Percentiles rank a stretch among this genome's conserved stretches.
These are phyloP conservation scores for Danio kyathit DNA, from an alignment of 2,797 vertebrate genomes.

Conservation along the genomic window DNA sequence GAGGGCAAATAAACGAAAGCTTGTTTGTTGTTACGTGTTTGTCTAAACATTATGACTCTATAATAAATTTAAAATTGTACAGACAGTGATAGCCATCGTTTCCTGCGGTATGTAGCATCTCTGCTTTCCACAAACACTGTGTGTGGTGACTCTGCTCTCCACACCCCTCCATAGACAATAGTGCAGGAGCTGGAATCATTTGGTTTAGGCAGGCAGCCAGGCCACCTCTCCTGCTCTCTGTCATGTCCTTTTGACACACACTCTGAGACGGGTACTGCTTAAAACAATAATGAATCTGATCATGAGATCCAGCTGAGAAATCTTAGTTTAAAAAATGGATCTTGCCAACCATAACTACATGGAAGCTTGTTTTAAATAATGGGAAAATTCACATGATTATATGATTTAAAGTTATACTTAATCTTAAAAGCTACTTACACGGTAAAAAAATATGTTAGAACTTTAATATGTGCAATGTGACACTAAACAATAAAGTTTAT, in stretches of 20 bases:
- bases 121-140: slow-evolving; percentile 13
- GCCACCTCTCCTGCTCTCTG: slow-evolving; percentile 67
- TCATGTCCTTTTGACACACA: not conserved
- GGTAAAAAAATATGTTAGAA: not conserved
- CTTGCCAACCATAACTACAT: too few relatives aligned
- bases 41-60: not conserved
- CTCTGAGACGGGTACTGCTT: slow-evolving; percentile 6
- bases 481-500: not conserved
- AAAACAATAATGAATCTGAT: not conserved
- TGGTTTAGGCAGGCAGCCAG: slow-evolving; percentile 74
- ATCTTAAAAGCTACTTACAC: not conserved
- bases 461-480: not conserved
- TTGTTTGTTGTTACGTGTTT: not conserved
- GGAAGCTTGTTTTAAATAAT: too few relatives aligned
- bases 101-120: slow-evolving; percentile 9
- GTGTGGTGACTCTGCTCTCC: slow-evolving; percentile 77
- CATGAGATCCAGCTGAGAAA: not conserved
- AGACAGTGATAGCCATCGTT: slow-evolving; percentile 38
- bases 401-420: not conserved
- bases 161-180: slow-evolving; percentile 95
- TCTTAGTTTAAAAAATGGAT: not conserved
- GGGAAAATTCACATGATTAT: too few relatives aligned
- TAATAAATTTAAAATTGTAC: not conserved
- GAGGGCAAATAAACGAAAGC: slow-evolving; percentile 4
- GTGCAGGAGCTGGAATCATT: slow-evolving; percentile 90